Base-by-base conservation (phyloP, 2,113 vertebrate genomes). In the Siniperca knerii region DNA sequence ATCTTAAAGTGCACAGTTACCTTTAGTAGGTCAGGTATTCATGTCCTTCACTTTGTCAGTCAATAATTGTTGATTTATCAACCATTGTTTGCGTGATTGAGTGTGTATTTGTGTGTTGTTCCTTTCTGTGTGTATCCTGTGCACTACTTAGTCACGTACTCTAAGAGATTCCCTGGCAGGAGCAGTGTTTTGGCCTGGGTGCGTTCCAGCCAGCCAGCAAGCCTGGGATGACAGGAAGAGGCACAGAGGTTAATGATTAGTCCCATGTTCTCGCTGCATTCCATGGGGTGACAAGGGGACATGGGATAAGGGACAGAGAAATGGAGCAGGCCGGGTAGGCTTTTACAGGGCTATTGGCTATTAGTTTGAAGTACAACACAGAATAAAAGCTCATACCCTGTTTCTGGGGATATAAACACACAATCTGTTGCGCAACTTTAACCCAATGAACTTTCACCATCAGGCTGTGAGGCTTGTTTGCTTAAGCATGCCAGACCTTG, bases 181-280 rank as follows among this genome's bases (percentile, higher is more conserved):
- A 90, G 74, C 77, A 88, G 75, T 79, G 92, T 91, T 92, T 89
- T 77, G 88, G 87, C 83, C 87, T 93, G 95, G 93, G 88, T 83
- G 83, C 40, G 46, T 94, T 95, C 93, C 95, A 94, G 74, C 87
- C 60, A 92, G 86, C 88, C 84, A 91, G 89, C 88, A 89, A 84
- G 83, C 88, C 86, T 81, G 83, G 87, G 91, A 90, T 90, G 90
- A 90, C 66, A 82, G 85, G 69, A 90, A 93, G 90, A 88, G 90
- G 83, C 87, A 81, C 85, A 89, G 90, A 93, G 95, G 94, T 96
- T 95, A 95, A 95, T 96, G 85, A 95, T 96, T 95, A 95, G 92
- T 95, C 94, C 93, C 92, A 93, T 92, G 93, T 92, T 93, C 90
- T 90, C 12, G 42, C 72, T 88, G 91, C 90, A 93, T 94, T 93